These are phyloP conservation scores for Bucco capensis DNA, from an alignment of 2,113 vertebrate genomes.

Conservation along the genomic window DNA sequence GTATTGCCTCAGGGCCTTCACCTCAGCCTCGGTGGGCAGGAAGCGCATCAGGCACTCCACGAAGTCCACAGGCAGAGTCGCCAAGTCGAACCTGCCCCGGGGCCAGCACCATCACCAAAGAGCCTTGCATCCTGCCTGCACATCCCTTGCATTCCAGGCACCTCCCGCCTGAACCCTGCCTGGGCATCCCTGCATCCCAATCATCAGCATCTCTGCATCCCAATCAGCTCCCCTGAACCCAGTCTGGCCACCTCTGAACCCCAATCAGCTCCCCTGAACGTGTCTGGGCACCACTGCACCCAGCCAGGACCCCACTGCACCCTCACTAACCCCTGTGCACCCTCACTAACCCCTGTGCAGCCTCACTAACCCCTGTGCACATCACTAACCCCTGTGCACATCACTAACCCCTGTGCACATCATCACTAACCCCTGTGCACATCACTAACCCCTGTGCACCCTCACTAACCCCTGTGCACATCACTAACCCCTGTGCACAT, in stretches of 20 bases:
- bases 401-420: no score
- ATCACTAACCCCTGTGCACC: no score
- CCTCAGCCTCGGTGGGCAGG: conserved; percentile 88
- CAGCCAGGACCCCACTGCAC: no score
- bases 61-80: conserved; percentile 88
- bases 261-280: no score
- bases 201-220: accelerated
- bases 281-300: background rate
- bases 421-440: no score
- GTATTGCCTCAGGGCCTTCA: conserved; percentile 87
- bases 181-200: no score
- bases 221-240: no score
- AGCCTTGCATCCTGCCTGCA: no score
- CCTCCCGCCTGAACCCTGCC: background rate
- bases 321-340: background rate
- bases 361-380: background rate
- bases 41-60: conserved; percentile 95
- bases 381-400: no score
- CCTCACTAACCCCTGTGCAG: background rate
- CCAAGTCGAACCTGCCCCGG: conserved; percentile 85
- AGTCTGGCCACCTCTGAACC: background rate
- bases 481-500: no score
- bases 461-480: no score
- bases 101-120: no score
- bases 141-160: background rate